phyloP scores from a whole-genome alignment of 2,888 invertebrate genomes.

The Seira musarum region DNA sequence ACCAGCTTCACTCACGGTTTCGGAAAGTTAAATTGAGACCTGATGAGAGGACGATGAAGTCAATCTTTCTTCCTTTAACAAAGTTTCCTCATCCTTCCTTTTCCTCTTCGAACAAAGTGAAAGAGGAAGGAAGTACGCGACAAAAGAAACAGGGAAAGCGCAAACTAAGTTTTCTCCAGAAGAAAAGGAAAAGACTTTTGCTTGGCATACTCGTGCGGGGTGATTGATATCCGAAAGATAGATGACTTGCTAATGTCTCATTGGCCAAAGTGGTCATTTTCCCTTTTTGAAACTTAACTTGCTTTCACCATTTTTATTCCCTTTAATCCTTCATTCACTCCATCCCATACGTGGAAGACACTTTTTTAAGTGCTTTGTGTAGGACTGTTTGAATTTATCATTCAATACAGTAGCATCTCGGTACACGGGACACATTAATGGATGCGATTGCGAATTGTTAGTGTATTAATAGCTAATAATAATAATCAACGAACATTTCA shows the following conservation, averaged over 20 bases:
- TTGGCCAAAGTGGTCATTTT: constrained; percentile 69
- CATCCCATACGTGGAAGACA: no score
- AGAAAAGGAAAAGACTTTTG: constrained; percentile 2
- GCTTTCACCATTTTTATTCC: constrained; percentile 1
- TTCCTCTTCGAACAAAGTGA: neutral
- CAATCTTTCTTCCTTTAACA: neutral
- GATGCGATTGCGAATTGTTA: no score
- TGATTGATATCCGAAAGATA: constrained; percentile 70
- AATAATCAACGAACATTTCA: no score
- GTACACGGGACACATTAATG: no score
- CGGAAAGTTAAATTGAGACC: neutral
- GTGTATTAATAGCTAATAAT: no score
- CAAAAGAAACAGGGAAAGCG: constrained; percentile 35
- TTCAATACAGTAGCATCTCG: no score
- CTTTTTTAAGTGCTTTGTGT: neutral
- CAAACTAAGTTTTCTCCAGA: neutral
- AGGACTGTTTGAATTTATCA: constrained; percentile 12
- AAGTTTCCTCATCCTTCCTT: neutral
- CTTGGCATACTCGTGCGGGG: constrained; percentile 60
- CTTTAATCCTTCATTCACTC: constrained; percentile 17
- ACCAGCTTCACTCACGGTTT: neutral
- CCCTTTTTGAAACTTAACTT: constrained; percentile 33
- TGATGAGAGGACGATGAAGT: neutral
- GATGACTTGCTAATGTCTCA: constrained; percentile 70
- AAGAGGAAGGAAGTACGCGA: constrained; percentile 24